phyloP scores from a whole-genome alignment of 64 coral and sea anemone species.

The Montipora cactus region DNA sequence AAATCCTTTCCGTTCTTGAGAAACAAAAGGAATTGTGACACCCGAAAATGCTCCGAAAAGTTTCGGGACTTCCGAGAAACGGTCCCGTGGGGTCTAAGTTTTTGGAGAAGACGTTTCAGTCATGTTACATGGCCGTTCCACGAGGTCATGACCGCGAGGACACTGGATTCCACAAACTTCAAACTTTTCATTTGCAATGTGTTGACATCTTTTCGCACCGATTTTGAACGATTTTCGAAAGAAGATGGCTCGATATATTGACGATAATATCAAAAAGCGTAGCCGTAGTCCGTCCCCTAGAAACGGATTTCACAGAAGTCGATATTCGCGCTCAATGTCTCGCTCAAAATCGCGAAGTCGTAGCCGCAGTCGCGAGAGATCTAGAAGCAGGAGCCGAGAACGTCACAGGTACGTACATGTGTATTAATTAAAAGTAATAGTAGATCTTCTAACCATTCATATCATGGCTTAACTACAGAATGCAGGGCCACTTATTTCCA shows the following conservation, averaged over 20 bases:
- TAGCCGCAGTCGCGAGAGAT: conserved; percentile 34
- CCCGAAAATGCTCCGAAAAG: too few relatives aligned
- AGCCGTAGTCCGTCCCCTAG: conserved; percentile 62
- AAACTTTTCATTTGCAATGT: too few relatives aligned
- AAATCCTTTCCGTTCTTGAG: too few relatives aligned
- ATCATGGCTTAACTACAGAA: too few relatives aligned
- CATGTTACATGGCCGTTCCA: not conserved
- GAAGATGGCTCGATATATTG: conserved; percentile 50
- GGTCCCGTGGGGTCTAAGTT: too few relatives aligned
- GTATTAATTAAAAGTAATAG: too few relatives aligned
- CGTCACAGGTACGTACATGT: conserved; percentile 1
- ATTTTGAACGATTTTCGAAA: not conserved
- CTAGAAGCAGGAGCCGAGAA: conserved; percentile 30
- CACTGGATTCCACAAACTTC: not conserved
- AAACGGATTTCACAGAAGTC: conserved; percentile 6
- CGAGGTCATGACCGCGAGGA: not conserved
- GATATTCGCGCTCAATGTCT: conserved; percentile 27
- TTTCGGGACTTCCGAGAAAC: too few relatives aligned
- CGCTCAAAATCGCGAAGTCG: conserved; percentile 72
- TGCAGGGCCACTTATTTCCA: too few relatives aligned
- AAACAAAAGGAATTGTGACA: too few relatives aligned
- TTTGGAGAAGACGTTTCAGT: not conserved
- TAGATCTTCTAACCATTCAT: too few relatives aligned
- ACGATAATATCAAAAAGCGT: not conserved
- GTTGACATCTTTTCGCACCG: too few relatives aligned